phyloP scores from a whole-genome alignment of 2,888 invertebrate genomes.

The Trimorus sp. region DNA sequence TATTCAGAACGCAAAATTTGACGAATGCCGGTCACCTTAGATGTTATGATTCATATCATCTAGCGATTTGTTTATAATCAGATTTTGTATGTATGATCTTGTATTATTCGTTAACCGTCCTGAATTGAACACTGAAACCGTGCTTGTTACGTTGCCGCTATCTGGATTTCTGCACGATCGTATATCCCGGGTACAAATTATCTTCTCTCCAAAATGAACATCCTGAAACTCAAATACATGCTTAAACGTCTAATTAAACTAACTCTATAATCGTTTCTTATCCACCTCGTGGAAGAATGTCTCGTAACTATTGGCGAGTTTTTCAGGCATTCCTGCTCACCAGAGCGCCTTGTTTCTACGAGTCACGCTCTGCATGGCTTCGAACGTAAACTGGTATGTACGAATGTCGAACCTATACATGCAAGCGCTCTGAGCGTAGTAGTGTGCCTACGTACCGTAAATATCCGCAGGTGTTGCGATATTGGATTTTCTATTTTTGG shows the following conservation, averaged over 20 bases:
- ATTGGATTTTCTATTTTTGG: slow-evolving; percentile 76
- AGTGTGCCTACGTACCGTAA: slow-evolving; percentile 66
- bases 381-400: slow-evolving; percentile 54
- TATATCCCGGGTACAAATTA: too few species aligned
- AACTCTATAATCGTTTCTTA: slow-evolving; percentile 64
- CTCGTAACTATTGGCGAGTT: slow-evolving; percentile 63
- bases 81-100: too few species aligned
- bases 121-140: too few species aligned
- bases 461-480: slow-evolving; percentile 69
- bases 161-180: too few species aligned
- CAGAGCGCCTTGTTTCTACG: slow-evolving; percentile 65
- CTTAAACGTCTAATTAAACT: slow-evolving; percentile 64
- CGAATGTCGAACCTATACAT: slow-evolving; percentile 56
- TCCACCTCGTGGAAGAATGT: slow-evolving; percentile 61
- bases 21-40: too few species aligned
- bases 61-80: too few species aligned
- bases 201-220: too few species aligned
- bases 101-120: too few species aligned
- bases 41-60: too few species aligned
- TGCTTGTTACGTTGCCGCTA: too few species aligned
- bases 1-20: too few species aligned
- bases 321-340: slow-evolving; percentile 65
- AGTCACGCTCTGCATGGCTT: slow-evolving; percentile 67
- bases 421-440: slow-evolving; percentile 35
- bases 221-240: slow-evolving; percentile 33